Conservation (phyloP, 2,113 vertebrate genomes). For the Stomatorhinus ivindoensis region DNA sequence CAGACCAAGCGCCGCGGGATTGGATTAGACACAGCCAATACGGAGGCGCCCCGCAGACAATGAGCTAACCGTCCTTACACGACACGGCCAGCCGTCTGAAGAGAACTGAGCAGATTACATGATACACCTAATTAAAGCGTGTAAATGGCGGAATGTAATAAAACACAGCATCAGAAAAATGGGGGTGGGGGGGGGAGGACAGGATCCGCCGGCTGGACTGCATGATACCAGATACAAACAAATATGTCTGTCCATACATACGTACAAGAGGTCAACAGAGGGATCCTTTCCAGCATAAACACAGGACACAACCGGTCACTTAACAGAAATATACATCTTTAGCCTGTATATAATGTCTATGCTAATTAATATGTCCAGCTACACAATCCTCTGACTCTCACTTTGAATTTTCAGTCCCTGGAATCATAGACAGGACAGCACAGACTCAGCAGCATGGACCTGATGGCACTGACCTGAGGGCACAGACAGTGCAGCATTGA, state of each 20-base stretch:
- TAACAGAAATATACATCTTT: background rate
- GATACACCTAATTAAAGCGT: constrained; percentile 62
- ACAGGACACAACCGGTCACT: background rate
- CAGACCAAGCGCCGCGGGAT: constrained; percentile 38
- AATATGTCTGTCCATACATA: background rate
- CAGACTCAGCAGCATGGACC: background rate
- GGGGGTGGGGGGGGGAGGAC: constrained; percentile 8
- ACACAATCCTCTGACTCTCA: background rate
- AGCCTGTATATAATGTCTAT: background rate
- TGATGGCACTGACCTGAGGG: background rate
- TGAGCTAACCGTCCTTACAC: constrained; percentile 18
- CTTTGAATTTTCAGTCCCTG: background rate
- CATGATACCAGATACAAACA: background rate
- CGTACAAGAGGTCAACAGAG: background rate
- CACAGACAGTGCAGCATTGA: too few species aligned
- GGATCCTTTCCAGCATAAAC: background rate
- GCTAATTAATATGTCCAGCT: background rate
- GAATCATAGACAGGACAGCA: background rate
- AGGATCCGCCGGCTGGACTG: background rate
- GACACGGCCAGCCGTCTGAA: background rate
- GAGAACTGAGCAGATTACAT: constrained; percentile 57
- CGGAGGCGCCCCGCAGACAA: constrained; percentile 28
- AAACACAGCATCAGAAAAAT: constrained; percentile 18
- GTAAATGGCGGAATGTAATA: constrained; percentile 23
- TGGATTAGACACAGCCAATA: constrained; percentile 42